phyloP scores from a whole-genome alignment of 2,113 vertebrate genomes.

The Chaetodon trifascialis region DNA sequence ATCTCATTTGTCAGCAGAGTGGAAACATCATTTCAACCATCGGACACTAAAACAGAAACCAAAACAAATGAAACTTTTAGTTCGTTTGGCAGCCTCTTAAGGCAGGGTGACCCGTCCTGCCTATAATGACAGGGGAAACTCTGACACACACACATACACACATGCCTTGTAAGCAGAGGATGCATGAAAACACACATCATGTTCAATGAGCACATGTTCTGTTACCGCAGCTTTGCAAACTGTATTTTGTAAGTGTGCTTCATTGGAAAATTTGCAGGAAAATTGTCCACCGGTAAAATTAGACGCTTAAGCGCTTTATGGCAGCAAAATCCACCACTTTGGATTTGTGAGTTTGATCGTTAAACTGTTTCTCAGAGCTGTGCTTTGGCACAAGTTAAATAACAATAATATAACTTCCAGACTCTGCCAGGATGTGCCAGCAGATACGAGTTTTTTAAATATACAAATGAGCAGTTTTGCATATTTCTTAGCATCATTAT shows the following conservation, averaged over 20 bases:
- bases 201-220: slow-evolving; percentile 37
- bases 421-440: slow-evolving; percentile 2
- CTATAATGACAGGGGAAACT: slow-evolving; percentile 48
- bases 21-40: slow-evolving; percentile 41
- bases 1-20: slow-evolving; percentile 26
- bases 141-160: slow-evolving; percentile 32
- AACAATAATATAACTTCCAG: slow-evolving; percentile 26
- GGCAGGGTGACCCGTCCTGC: slow-evolving; percentile 31
- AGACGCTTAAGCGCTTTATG: slow-evolving; percentile 49
- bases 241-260: slow-evolving; percentile 42
- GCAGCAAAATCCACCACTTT: slow-evolving; percentile 47
- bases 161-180: background rate
- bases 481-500: background rate
- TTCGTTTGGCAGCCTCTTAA: slow-evolving; percentile 27
- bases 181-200: slow-evolving; percentile 22
- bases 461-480: background rate
- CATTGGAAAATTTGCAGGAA: slow-evolving; percentile 70
- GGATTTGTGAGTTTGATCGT: slow-evolving; percentile 68
- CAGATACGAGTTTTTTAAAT: background rate
- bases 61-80: slow-evolving; percentile 51
- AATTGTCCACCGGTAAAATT: slow-evolving; percentile 67
- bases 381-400: slow-evolving; percentile 24
- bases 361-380: slow-evolving; percentile 70
- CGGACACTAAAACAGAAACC: slow-evolving; percentile 41
- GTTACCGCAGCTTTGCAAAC: slow-evolving; percentile 29